Percentiles rank a stretch among this genome's conserved stretches.
These are phyloP conservation scores for Cepaea hortensis DNA, from an alignment of 2,888 invertebrate species.

Conservation along the genomic window DNA sequence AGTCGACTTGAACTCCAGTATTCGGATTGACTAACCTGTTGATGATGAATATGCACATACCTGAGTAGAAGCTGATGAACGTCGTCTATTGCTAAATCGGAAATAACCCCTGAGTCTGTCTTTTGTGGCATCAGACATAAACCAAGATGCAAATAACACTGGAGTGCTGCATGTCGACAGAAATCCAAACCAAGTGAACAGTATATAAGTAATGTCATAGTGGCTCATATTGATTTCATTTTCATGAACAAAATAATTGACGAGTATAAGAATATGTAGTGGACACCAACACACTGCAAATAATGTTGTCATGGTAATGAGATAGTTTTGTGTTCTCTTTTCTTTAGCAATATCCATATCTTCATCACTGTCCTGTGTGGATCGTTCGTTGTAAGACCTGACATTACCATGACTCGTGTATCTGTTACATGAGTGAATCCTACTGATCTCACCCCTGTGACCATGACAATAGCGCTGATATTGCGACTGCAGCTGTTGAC, in stretches of 20 bases:
- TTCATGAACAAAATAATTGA: constrained; percentile 82
- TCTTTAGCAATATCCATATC: constrained; percentile 78
- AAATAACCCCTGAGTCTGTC: constrained; percentile 72
- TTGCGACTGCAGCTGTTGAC: constrained; percentile 22
- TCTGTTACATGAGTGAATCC: constrained; percentile 8
- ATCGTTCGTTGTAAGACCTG: constrained; percentile 53
- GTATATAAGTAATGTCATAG: constrained; percentile 83
- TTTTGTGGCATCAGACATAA: constrained; percentile 77
- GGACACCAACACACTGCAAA: constrained; percentile 84
- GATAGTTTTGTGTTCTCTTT: constrained; percentile 83
- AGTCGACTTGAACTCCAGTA: no score
- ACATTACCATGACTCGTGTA: background rate
- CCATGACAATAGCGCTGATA: background rate
- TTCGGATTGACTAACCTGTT: background rate
- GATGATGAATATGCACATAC: constrained; percentile 16
- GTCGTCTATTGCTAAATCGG: constrained; percentile 67
- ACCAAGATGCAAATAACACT: constrained; percentile 82
- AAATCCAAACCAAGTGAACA: constrained; percentile 85
- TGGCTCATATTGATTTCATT: constrained; percentile 83
- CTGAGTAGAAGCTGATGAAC: constrained; percentile 39
- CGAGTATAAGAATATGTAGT: constrained; percentile 81
- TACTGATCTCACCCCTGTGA: constrained; percentile 12
- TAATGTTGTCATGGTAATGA: constrained; percentile 82
- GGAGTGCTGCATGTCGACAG: constrained; percentile 83
- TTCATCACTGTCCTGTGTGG: constrained; percentile 68